Percentiles rank a stretch among this genome's conserved stretches.
These are phyloP conservation scores for Psylliodes chrysocephalus DNA, from an alignment of 2,888 invertebrate genomes.

Conservation along the genomic window DNA sequence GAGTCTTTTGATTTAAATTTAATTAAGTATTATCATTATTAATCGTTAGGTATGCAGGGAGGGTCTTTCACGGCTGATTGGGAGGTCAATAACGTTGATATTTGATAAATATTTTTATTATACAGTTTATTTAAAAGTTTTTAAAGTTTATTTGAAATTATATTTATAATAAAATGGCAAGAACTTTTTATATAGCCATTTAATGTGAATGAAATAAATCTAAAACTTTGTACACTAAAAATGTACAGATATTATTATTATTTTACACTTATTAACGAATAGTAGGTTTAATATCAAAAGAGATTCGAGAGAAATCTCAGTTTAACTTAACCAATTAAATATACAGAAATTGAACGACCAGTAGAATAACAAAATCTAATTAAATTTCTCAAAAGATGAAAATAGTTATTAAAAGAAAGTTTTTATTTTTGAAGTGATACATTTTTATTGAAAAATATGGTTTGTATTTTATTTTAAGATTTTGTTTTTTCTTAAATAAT, in stretches of 20 bases:
- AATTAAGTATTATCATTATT: too few relatives aligned
- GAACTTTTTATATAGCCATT: conserved; percentile 49
- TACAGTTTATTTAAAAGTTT: too few relatives aligned
- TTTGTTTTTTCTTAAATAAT: not conserved
- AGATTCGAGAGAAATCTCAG: conserved; percentile 39
- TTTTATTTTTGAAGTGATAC: too few relatives aligned
- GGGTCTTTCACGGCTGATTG: too few relatives aligned
- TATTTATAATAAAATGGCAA: conserved; percentile 50
- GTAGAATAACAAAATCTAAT: conserved; percentile 62
- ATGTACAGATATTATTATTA: conserved; percentile 56
- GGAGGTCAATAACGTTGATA: too few relatives aligned
- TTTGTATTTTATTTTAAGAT: too few relatives aligned
- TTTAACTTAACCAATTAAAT: conserved; percentile 24
- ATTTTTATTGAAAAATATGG: too few relatives aligned
- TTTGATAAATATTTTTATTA: too few relatives aligned
- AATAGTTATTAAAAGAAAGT: too few relatives aligned
- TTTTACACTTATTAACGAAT: conserved; percentile 48
- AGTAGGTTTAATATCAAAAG: conserved; percentile 50
- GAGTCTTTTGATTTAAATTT: too few relatives aligned
- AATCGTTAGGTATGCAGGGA: too few relatives aligned
- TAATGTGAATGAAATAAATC: conserved; percentile 55
- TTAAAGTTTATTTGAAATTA: conserved; percentile 35
- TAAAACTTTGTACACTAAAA: conserved; percentile 59
- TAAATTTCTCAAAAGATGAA: conserved; percentile 53
- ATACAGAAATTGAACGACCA: conserved; percentile 61